Percentiles rank a stretch among this genome's conserved stretches.
These are phyloP conservation scores for Chunga burmeisteri DNA, from an alignment of 2,113 vertebrate species.

Conservation along the genomic window DNA sequence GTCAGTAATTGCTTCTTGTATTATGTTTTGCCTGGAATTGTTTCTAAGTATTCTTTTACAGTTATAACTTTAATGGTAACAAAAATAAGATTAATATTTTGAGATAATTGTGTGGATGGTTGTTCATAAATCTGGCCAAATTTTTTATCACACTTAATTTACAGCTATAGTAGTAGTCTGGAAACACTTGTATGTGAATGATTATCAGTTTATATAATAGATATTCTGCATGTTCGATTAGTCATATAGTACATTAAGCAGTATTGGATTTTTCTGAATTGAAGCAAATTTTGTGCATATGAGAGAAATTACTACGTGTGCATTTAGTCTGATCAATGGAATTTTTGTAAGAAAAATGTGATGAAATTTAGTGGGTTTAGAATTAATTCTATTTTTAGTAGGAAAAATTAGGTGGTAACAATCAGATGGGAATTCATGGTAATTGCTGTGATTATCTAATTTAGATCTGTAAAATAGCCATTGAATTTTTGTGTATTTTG, in stretches of 20 bases:
- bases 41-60: background rate
- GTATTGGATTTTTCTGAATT: background rate
- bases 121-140: background rate
- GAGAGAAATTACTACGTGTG: background rate
- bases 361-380: background rate
- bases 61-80: background rate
- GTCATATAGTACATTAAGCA: background rate
- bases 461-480: background rate
- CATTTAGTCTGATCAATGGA: background rate
- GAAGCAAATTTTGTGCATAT: background rate
- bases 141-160: background rate
- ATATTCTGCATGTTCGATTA: background rate
- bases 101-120: background rate
- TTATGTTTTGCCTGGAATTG: background rate
- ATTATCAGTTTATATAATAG: background rate
- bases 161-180: background rate
- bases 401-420: background rate
- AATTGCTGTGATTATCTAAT: background rate
- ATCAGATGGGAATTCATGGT: background rate
- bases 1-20: slow-evolving; percentile 71
- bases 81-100: background rate
- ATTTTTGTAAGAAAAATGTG: background rate
- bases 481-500: background rate
- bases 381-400: background rate
- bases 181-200: background rate